Base-by-base conservation (phyloP, 1,140 invertebrate species). In the Halictus rubicundus region DNA sequence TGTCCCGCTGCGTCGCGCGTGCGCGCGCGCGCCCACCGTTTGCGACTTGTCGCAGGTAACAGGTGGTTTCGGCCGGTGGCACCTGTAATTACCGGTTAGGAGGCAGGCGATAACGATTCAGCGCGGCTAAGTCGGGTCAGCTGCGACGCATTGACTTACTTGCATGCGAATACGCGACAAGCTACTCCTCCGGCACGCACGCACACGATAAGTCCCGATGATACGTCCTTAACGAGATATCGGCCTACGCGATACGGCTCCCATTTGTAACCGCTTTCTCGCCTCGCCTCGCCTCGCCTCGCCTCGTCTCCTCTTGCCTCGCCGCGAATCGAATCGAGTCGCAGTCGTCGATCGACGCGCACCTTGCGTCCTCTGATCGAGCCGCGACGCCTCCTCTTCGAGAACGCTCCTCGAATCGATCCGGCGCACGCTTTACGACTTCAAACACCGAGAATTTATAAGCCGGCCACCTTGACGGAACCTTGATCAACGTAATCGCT, bases 31-130 rank as follows among this genome's bases (percentile, higher is more conserved):
- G 63, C 21, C n/a, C 68, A 66, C 54, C 73, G 61, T 49, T 84
- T 77, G 64, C 66, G 82, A 82, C 70, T 85, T 69, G 66, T 80
- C 61, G 79, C 61, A 64, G 74, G 80, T 85, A 86, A 86, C 83
- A 86, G 83, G 84, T 86, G 83, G 83, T 85, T 76, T 76, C 52
- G 80, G 57, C 68, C 64, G 74, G 65, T 84, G 84, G 68, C 79
- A 81, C 80, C 83, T 85, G 84, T 81, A 85, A 86, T 86, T 86
- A 85, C 84, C 75, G 83, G 83, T 81, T 71, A 79, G 71, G 68
- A 76, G 63, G 46, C 52, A 27, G 42, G 49, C 80, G 71, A 85
- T 85, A 85, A 80, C 83, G 73, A 85, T 81, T 81, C 84, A 84
- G 68, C 68, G 39, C 39, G 63, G 16, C 25, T 37, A 59, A 60